Base-by-base conservation (phyloP, 2,113 vertebrate species). In the Callocephalon fimbriatum region DNA sequence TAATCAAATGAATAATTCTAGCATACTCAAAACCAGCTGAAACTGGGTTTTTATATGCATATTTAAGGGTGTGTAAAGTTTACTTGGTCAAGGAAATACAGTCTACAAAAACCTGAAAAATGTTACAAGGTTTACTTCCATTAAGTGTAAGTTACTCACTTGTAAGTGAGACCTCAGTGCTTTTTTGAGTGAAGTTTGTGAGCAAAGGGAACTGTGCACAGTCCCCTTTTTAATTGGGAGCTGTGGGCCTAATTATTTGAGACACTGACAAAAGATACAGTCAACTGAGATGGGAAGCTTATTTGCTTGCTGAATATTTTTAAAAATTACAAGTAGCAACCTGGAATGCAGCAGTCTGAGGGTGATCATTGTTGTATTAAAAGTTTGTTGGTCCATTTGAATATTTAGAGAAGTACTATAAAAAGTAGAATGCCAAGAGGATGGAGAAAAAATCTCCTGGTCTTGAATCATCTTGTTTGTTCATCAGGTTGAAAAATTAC, bases 221-320 rank as follows among this genome's bases (percentile, higher is more conserved):
- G 48, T 38, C 65, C 50, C 38, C n/a, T 74, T 82, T 91, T 94
- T 93, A 95, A 91, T 85, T 96, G 74, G 93, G 81, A 90, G 75
- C 92, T 93, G 11, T 93, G 96, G 88, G 84, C 86, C 80, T 95
- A 95, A 54, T 96, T 95, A 84, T 66, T 79, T 88, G 50, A 86
- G 40, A 76, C 37, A 66, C 4, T 45, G 42, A n/a, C 91, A 38
- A 80, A 93, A 92, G 53, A 76, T 38, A 38, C 48, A 54, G 42
- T 88, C 51, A 80, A 20, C 75, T 88, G 54, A 78, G 50, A 75
- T 22, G 25, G 59, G 91, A 93, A 90, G 85, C 31, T 77, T 92
- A 8, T 7, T 90, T 90, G 90, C 19, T 63, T 71, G 25, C 12
- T 62, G 68, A 74, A 19, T 72, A 2, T 71, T 81, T 73, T 40